Evolutionary conservation across 2,113 vertebrate genomes (phyloP).

Genomic region (Chelonoidis abingdonii): DNA sequence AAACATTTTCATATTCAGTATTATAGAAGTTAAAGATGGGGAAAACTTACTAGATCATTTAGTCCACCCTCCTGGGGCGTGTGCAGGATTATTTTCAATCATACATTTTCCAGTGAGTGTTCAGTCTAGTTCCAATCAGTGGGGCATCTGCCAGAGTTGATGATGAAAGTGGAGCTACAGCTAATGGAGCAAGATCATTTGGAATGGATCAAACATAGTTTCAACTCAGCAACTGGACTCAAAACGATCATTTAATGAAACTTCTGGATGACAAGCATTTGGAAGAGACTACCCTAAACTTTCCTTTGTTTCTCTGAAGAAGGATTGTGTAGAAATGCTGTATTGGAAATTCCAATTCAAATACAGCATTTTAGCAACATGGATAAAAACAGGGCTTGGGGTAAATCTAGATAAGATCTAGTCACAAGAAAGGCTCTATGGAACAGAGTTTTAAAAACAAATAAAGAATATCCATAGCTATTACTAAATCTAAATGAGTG

Average conservation of each 20-base stretch:
- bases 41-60: slow-evolving; percentile 26
- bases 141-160: not conserved
- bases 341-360: not conserved
- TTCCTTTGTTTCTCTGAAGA: not conserved
- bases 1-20: slow-evolving; percentile 32
- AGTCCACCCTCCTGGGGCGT: not conserved
- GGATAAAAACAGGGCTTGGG: not conserved
- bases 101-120: not conserved
- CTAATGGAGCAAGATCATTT: not conserved
- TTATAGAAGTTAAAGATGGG: not conserved
- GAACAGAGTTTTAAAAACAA: not conserved
- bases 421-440: not conserved
- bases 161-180: not conserved
- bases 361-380: not conserved
- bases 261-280: not conserved
- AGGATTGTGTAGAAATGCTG: not conserved
- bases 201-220: not conserved
- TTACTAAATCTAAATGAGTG: not conserved
- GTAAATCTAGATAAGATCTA: not conserved
- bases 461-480: not conserved
- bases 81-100: too few species aligned
- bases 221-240: not conserved
- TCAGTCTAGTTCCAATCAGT: not conserved
- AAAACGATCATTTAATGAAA: not conserved
- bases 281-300: not conserved